Evolutionary conservation across 2,113 vertebrate species (phyloP).

Genomic region (Neogobius melanostomus): DNA sequence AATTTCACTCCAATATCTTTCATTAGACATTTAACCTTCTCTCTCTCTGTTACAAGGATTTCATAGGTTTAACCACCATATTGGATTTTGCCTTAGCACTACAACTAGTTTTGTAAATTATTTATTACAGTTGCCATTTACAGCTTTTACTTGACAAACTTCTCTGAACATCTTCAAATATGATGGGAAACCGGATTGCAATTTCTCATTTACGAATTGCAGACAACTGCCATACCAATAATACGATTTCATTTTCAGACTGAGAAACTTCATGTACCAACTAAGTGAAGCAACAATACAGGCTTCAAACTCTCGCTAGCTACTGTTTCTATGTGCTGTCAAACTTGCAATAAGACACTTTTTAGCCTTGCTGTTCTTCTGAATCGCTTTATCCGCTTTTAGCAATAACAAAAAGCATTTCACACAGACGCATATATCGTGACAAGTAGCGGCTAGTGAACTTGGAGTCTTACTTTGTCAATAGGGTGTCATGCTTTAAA

Average conservation of each 20-base stretch:
- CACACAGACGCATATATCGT: conserved; percentile 28
- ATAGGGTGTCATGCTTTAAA: conserved; percentile 58
- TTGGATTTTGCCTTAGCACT: conserved; percentile 48
- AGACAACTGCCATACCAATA: not conserved
- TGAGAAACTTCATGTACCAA: not conserved
- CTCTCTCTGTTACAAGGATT: conserved; percentile 43
- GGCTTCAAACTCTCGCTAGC: not conserved
- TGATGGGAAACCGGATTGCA: not conserved
- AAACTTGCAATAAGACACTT: conserved; percentile 47
- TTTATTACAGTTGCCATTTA: conserved; percentile 23
- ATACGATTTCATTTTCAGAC: not conserved
- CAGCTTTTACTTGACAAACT: conserved; percentile 5
- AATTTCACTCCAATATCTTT: conserved; percentile 21
- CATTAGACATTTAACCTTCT: conserved; percentile 17
- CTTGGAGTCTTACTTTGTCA: conserved; percentile 33
- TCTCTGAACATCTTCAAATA: not conserved
- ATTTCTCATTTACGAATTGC: not conserved
- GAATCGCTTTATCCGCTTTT: conserved; percentile 51
- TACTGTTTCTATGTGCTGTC: conserved; percentile 39
- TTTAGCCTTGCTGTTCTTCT: conserved; percentile 22
- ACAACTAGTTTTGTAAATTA: conserved; percentile 24
- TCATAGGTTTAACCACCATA: conserved; percentile 27
- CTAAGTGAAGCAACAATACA: not conserved
- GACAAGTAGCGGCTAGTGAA: conserved; percentile 25
- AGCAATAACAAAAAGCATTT: conserved; percentile 26